Conservation (phyloP, 2,113 vertebrate genomes). For the Thymallus thymallus region DNA sequence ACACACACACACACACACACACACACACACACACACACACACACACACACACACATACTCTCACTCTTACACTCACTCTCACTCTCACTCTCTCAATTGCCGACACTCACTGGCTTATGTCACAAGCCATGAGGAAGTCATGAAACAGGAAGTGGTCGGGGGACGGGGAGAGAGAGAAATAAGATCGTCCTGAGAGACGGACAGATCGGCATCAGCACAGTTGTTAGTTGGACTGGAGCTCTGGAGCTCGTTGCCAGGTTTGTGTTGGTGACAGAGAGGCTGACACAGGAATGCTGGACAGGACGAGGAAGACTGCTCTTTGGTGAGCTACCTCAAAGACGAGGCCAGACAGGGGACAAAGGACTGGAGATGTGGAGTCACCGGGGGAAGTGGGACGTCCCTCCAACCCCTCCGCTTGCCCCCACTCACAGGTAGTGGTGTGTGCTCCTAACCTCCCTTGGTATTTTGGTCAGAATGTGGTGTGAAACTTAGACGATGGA, state of each 20-base stretch:
- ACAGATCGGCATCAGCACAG: not conserved
- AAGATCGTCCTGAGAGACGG: slow-evolving; percentile 3
- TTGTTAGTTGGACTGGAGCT: not conserved
- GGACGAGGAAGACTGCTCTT: not conserved
- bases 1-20: too few relatives aligned
- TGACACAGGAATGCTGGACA: not conserved
- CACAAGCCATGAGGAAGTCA: slow-evolving; percentile 40
- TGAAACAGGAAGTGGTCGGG: slow-evolving; percentile 36
- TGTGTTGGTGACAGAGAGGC: not conserved
- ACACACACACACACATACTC: too few relatives aligned
- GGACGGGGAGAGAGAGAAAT: slow-evolving; percentile 4
- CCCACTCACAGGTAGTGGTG: slow-evolving; percentile 24
- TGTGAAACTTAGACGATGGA: not conserved
- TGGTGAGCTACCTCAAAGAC: not conserved
- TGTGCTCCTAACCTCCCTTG: not conserved
- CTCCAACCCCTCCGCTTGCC: slow-evolving; percentile 20
- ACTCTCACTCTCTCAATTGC: not conserved
- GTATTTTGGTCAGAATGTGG: not conserved
- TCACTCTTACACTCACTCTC: not conserved
- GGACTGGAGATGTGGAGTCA: slow-evolving; percentile 39
- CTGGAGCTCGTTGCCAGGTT: not conserved
- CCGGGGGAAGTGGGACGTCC: slow-evolving; percentile 42
- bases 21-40: too few relatives aligned
- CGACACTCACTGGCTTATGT: slow-evolving; percentile 10
- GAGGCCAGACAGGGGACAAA: not conserved